phyloP scores from a whole-genome alignment of 2,113 vertebrate species.

The Ochotona curzoniae region DNA sequence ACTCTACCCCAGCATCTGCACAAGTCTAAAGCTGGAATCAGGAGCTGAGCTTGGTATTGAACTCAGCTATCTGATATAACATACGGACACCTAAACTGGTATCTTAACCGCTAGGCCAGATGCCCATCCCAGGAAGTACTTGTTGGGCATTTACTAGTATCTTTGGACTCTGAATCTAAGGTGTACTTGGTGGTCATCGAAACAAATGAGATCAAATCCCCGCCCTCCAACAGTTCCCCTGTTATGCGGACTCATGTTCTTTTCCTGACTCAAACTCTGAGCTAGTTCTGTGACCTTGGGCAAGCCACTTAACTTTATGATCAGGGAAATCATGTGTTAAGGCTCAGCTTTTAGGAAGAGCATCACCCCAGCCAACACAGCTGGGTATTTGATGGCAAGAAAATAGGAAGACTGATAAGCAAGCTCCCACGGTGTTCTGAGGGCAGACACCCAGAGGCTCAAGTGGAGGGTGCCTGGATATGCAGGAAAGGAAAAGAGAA shows the following conservation, averaged over 20 bases:
- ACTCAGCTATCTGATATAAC: no score
- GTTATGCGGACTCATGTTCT: neutral
- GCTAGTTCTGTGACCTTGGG: neutral
- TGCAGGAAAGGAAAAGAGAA: no score
- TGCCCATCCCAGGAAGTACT: neutral
- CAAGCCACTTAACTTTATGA: neutral
- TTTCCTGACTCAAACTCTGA: neutral
- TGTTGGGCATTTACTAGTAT: neutral
- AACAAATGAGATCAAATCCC: neutral
- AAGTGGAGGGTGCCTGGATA: accelerated
- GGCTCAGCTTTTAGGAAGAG: neutral
- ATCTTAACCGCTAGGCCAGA: no score
- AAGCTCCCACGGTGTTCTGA: neutral
- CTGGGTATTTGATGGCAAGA: no score
- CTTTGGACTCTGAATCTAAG: neutral
- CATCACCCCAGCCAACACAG: accelerated
- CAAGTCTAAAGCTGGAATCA: no score
- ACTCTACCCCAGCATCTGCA: no score
- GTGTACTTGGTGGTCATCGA: neutral
- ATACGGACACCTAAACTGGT: no score
- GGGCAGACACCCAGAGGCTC: neutral
- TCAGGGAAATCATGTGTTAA: neutral
- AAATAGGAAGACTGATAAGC: accelerated
- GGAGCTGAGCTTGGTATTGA: no score
- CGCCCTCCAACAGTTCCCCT: neutral